Conservation (phyloP, 2,888 invertebrate genomes). For the Hololepta plana region DNA sequence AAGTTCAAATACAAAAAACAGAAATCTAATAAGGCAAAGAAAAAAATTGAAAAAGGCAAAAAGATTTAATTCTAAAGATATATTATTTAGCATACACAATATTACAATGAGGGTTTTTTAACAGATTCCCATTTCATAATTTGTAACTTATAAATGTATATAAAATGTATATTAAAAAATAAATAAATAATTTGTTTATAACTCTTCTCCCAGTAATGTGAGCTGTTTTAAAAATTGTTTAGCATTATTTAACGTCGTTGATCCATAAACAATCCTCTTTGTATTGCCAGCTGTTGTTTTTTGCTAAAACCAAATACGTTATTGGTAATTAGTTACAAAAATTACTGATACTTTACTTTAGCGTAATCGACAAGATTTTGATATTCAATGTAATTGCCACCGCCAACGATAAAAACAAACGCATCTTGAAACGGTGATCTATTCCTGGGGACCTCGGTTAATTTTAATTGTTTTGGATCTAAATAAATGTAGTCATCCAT, state of each 20-base stretch:
- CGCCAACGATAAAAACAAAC: slow-evolving; percentile 79
- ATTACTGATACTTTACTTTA: slow-evolving; percentile 36
- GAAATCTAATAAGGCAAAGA: too few relatives aligned
- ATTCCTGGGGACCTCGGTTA: slow-evolving; percentile 44
- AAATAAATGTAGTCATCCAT: slow-evolving; percentile 82
- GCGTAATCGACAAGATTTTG: slow-evolving; percentile 94
- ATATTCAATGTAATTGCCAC: slow-evolving; percentile 98
- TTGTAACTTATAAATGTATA: too few relatives aligned
- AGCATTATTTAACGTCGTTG: slow-evolving; percentile 86
- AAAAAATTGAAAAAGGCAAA: too few relatives aligned
- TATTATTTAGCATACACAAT: too few relatives aligned
- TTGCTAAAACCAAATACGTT: slow-evolving; percentile 36
- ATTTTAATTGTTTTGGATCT: slow-evolving; percentile 86
- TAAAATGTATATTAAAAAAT: background rate
- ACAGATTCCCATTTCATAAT: too few relatives aligned
- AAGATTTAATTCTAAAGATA: too few relatives aligned
- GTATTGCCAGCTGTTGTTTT: slow-evolving; percentile 48
- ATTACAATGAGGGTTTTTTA: too few relatives aligned
- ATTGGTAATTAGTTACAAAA: background rate
- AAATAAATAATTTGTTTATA: slow-evolving; percentile 17
- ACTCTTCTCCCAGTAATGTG: slow-evolving; percentile 58
- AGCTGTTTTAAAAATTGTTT: slow-evolving; percentile 87
- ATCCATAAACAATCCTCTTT: slow-evolving; percentile 84
- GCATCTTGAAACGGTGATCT: slow-evolving; percentile 66
- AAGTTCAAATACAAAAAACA: too few relatives aligned